Evolutionary conservation across 1,140 invertebrate species (phyloP).

Genomic region (Glossosoma conforme): DNA sequence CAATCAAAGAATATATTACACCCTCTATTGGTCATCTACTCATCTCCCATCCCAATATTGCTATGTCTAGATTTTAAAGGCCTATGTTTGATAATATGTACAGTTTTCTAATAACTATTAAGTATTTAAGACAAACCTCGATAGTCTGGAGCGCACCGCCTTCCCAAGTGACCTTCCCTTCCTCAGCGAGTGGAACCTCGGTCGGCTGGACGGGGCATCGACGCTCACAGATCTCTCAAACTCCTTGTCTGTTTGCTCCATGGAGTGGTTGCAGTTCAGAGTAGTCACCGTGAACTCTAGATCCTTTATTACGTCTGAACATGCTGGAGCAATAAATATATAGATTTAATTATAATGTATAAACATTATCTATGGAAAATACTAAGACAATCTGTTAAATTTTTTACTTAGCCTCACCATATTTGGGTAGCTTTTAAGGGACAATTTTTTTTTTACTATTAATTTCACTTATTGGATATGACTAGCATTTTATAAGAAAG

Average conservation of each 20-base stretch:
- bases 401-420: too few species aligned
- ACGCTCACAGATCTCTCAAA: constrained; percentile 37
- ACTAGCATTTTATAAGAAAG: too few species aligned
- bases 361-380: too few species aligned
- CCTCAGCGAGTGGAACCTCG: constrained; percentile 51
- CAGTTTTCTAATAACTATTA: background rate
- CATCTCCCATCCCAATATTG: too few species aligned
- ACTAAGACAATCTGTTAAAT: too few species aligned
- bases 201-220: constrained; percentile 45
- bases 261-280: constrained; percentile 58
- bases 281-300: constrained; percentile 82
- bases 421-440: too few species aligned
- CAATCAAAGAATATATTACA: too few species aligned
- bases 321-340: constrained; percentile 45
- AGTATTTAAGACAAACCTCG: constrained; percentile 35
- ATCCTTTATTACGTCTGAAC: constrained; percentile 69
- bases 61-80: too few species aligned
- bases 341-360: too few species aligned
- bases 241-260: constrained; percentile 38
- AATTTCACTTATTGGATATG: too few species aligned
- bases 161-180: constrained; percentile 47
- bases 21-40: too few species aligned
- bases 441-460: too few species aligned
- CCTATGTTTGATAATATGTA: background rate
- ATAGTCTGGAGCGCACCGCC: constrained; percentile 40